Evolutionary conservation across 2,888 invertebrate species (phyloP).

Genomic region (Sinohyriopsis cumingii): DNA sequence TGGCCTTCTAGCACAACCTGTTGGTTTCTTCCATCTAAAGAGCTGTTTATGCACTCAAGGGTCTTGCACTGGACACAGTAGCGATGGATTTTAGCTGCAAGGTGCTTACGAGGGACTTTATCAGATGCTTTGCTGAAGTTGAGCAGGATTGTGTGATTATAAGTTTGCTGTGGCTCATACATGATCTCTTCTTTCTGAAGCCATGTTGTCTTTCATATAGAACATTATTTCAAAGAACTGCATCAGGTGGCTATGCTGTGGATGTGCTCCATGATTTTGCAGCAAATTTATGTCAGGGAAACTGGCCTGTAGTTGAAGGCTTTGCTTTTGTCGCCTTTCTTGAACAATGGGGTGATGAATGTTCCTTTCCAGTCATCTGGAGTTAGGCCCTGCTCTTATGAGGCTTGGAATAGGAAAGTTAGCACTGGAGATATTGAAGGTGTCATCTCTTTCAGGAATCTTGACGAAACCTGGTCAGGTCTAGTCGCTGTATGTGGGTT

Average conservation of each 20-base stretch:
- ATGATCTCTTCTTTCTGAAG: constrained; percentile 20
- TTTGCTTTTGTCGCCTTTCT: too few species aligned
- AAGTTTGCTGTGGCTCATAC: constrained; percentile 29
- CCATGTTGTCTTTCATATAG: constrained; percentile 24
- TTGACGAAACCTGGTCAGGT: too few species aligned
- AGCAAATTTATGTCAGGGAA: too few species aligned
- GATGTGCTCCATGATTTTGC: not conserved
- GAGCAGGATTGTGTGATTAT: constrained; percentile 10
- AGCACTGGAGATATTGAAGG: too few species aligned
- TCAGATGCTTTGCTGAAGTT: constrained; percentile 21
- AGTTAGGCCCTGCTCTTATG: too few species aligned
- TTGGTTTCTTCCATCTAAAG: not conserved
- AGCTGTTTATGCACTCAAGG: not conserved
- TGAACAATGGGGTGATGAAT: too few species aligned
- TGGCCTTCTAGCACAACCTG: constrained; percentile 21
- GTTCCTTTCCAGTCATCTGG: too few species aligned
- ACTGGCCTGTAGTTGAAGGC: too few species aligned
- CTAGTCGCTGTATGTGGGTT: too few species aligned
- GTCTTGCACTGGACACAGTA: constrained; percentile 12
- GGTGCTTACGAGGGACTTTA: not conserved
- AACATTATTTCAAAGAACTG: constrained; percentile 11
- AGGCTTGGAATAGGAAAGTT: too few species aligned
- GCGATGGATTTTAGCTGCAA: constrained; percentile 4
- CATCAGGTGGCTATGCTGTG: constrained; percentile 17
- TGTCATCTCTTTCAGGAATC: too few species aligned